Base-by-base conservation (phyloP, 2,113 vertebrate species). In the Muscicapa adusta region DNA sequence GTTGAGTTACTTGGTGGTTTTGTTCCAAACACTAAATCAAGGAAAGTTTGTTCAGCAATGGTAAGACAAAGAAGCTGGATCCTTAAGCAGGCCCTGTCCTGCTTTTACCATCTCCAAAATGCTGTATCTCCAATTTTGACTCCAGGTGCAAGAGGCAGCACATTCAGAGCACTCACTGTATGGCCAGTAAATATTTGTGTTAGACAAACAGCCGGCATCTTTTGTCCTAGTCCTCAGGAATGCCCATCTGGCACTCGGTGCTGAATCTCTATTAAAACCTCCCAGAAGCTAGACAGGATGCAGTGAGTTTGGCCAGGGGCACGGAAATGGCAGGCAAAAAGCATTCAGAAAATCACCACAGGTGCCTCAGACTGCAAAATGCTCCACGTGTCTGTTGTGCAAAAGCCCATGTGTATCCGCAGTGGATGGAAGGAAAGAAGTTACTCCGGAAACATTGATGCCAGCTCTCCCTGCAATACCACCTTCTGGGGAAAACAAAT, bases 1-100 rank as follows among this genome's bases (percentile, higher is more conserved):
- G 53, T 58, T 87, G 79, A 77, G 40, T 71, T 77, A 93, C 66
- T 88, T 91, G 66, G 82, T 40, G 63, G 51, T 66, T 94, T 90
- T 93, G 56, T 62, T 96, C 72, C 75, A 85, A 63, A 71, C 2
- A 7, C 36, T 90, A 71, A 67, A 88, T 67, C 62, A 79, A 79
- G 63, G 38, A 66, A 82, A 92, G 22, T 66, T 88, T 78, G 20
- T 76, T 80, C 67, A 61, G 63, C 82, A 90, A 85, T 13, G 11
- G n/a, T 29, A 71, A n/a, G 63, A 85, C 63, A 85, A 58, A 89
- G 71, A 79, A 77, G 71, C 45, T 2, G 3, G 43, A 58, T 70
- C 67, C 63, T 51, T 62, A 62, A 90, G 48, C 26, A 89, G 63
- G 43, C n/a, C 58, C 26, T 66, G 24, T 8, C 60, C 43, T 71